Base-by-base conservation (phyloP, 1,140 invertebrate species). In the Drosophila obscura region DNA sequence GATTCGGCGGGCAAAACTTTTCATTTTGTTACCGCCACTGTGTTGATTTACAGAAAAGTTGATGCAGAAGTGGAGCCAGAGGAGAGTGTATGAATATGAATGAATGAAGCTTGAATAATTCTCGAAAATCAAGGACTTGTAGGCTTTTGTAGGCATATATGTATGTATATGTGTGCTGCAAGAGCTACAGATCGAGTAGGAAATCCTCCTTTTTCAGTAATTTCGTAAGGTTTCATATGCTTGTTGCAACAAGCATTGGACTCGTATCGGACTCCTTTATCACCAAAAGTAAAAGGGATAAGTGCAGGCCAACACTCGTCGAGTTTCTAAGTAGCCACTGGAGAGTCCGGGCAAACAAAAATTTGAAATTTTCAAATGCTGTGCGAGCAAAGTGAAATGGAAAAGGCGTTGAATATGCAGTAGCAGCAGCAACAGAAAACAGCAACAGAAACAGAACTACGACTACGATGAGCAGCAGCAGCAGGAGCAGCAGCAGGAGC, bases 361-460 rank as follows among this genome's bases (percentile, higher is more conserved):
- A 62, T 81, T 58, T 66, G 28, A 57, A 75, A 82, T 59, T 82
- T 82, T 58, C 64, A 77, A 74, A 75, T 31, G 52, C 41, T 26
- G 35, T n/a, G 7, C 59, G 26, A 74, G 48, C 49, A 74, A 63
- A 66, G 16, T 24, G 43, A 59, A 66, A 68, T 68, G 45, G 28
- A 28, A 51, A 56, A 61, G 22, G 26, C 55, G 58, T 66, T 75
- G 71, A 74, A 83, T 75, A 83, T 82, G 69, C 61, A 74, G 55
- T 48, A 43, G 60, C 48, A 51, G 41, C 3, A 46, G 35, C 39
- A 67, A 28, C 50, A 28, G 50, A 19, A 16, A 19, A 19, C 15
- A 52, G 26, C 13, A 44, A 35, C n/a, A 28, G 41, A 15, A 26
- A 35, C 41, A 51, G 39, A n/a, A 35, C 41, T 62, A 16, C 6